Evolutionary conservation across 2,113 vertebrate species (phyloP).

Genomic region (Lepus europaeus): DNA sequence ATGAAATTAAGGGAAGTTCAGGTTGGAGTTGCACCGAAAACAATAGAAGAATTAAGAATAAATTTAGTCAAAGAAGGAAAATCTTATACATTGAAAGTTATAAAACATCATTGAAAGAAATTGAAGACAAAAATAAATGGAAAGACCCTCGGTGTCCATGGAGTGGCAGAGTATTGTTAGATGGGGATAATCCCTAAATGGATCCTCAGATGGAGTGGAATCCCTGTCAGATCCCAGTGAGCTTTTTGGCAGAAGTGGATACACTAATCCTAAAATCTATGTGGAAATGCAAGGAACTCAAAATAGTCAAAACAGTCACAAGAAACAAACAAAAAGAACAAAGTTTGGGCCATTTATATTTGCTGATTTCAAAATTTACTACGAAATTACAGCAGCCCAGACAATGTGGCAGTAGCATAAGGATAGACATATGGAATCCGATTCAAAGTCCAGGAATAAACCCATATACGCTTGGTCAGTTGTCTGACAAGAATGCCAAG

Average conservation of each 20-base stretch:
- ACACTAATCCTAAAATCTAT: neutral
- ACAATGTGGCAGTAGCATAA: neutral
- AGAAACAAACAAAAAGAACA: neutral
- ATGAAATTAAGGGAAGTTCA: neutral
- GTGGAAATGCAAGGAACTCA: neutral
- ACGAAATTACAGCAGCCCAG: neutral
- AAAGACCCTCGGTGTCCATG: neutral
- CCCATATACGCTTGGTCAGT: neutral
- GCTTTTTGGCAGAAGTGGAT: neutral
- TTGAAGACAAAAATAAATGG: neutral
- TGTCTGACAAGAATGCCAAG: neutral
- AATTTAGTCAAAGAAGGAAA: slow-evolving; percentile 14
- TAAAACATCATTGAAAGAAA: slow-evolving; percentile 26
- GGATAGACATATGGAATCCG: neutral
- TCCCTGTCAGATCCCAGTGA: neutral
- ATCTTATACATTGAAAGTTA: neutral
- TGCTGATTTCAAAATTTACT: slow-evolving; percentile 36
- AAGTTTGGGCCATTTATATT: neutral
- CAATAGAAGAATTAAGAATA: slow-evolving; percentile 36
- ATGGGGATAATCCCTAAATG: neutral
- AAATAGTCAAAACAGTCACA: neutral
- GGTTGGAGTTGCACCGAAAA: neutral
- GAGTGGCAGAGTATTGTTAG: neutral
- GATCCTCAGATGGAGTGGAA: neutral
- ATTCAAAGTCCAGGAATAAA: neutral